A percentile compares a stretch with the other conserved stretches of the same genome.
These are phyloP conservation scores for Ifrita kowaldi DNA, from an alignment of 2,113 vertebrate species.

Conservation along the genomic window DNA sequence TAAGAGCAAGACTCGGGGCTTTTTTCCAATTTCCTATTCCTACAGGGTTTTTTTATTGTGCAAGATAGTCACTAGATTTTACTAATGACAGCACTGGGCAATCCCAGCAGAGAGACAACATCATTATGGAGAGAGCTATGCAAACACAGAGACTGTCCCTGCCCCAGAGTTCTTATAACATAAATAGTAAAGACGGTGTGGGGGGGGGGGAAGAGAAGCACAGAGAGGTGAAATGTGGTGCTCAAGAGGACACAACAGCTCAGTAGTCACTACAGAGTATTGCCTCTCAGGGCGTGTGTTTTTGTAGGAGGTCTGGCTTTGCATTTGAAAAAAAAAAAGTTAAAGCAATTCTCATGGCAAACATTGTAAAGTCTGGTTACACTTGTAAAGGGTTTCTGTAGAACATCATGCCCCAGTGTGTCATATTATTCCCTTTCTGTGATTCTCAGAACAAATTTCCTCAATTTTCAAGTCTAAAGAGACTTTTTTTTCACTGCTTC, in stretches of 20 bases:
- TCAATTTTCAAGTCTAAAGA: neutral
- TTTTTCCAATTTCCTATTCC: neutral
- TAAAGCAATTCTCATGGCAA: neutral
- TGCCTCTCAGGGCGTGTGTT: neutral
- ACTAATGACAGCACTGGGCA: neutral
- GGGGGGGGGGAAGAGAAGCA: neutral
- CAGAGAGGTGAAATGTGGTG: neutral
- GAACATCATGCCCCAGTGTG: neutral
- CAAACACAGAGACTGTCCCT: conserved; percentile 7
- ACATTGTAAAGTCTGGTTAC: conserved; percentile 4
- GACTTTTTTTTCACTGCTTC: neutral
- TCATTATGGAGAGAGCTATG: neutral
- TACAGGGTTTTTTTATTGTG: neutral
- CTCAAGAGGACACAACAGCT: neutral
- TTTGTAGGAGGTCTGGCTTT: neutral
- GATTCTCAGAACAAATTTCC: neutral
- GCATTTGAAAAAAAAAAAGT: neutral
- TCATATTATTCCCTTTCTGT: neutral
- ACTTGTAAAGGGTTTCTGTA: neutral
- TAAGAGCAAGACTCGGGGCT: neutral
- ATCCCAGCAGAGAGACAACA: conserved; percentile 26
- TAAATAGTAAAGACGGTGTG: conserved; percentile 35
- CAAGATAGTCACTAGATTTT: neutral
- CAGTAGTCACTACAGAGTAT: neutral
- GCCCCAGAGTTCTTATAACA: conserved; percentile 23